Percentiles rank a stretch among this genome's conserved stretches.
Evolutionary conservation across 2,797 vertebrate genomes (phyloP).

Genomic region (Bradypodion ventrale): DNA sequence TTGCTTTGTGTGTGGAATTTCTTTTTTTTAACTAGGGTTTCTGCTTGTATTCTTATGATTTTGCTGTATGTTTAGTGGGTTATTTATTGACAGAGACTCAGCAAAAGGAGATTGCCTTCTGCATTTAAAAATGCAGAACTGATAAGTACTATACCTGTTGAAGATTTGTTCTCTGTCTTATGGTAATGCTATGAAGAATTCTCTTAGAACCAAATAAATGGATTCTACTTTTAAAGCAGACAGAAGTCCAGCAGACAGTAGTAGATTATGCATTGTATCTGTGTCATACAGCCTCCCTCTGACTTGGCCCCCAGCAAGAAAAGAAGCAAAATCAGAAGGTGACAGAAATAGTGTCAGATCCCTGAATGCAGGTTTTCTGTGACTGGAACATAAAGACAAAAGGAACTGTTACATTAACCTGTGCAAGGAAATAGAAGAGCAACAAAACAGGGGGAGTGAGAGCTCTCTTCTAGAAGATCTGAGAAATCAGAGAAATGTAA

Average conservation of each 20-base stretch:
- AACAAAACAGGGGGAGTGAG: no score
- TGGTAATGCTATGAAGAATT: not conserved
- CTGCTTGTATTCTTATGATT: not conserved
- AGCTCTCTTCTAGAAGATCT: no score
- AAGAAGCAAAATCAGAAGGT: no score
- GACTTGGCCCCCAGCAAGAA: no score
- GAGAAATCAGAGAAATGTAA: no score
- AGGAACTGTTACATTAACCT: no score
- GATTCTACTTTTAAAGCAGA: not conserved
- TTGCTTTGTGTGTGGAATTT: no score
- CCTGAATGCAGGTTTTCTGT: no score
- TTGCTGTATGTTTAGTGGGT: not conserved
- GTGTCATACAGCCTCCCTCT: not conserved
- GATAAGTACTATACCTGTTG: not conserved
- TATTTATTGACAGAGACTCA: not conserved
- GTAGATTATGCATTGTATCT: not conserved
- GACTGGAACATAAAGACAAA: no score
- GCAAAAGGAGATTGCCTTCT: not conserved
- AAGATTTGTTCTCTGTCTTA: not conserved
- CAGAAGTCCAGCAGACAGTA: not conserved
- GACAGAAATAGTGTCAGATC: no score
- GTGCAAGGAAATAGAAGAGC: no score
- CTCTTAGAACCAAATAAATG: not conserved
- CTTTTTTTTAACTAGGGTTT: not conserved
- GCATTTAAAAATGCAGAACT: not conserved